Evolutionary conservation across 2,797 vertebrate species (phyloP).

Genomic region (Rhadinocentrus ornatus): DNA sequence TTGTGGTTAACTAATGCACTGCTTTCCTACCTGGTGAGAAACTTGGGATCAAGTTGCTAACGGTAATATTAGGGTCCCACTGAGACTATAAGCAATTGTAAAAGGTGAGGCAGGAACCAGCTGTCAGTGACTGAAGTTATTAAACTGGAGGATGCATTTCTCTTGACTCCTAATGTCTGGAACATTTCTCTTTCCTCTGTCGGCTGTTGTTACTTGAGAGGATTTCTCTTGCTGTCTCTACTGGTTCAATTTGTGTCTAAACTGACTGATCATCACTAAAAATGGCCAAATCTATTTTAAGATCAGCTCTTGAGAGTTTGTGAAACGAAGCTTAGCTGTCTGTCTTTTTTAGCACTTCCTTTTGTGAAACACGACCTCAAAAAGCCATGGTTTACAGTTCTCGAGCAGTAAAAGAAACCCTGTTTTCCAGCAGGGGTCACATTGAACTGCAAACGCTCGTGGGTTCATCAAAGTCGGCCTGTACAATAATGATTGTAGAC

Average conservation of each 20-base stretch:
- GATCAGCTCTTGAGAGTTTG: background rate
- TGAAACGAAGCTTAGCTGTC: background rate
- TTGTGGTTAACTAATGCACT: slow-evolving; percentile 42
- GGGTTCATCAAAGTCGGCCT: slow-evolving; percentile 41
- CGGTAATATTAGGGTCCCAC: slow-evolving; percentile 25
- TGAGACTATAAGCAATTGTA: slow-evolving; percentile 39
- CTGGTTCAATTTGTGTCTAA: slow-evolving; percentile 8
- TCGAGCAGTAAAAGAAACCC: slow-evolving; percentile 2
- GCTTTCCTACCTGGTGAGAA: slow-evolving; percentile 29
- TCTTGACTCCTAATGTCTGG: slow-evolving; percentile 33
- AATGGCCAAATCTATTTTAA: slow-evolving; percentile 25
- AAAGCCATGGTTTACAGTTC: slow-evolving; percentile 6
- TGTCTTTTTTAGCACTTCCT: background rate
- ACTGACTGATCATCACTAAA: slow-evolving; percentile 28
- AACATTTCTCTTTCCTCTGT: slow-evolving; percentile 24
- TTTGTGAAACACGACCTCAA: background rate
- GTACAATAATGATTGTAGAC: slow-evolving; percentile 33
- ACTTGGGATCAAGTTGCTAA: slow-evolving; percentile 31
- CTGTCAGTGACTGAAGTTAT: slow-evolving; percentile 33
- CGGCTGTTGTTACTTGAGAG: slow-evolving; percentile 8
- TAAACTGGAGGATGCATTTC: slow-evolving; percentile 45
- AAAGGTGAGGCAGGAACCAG: slow-evolving; percentile 18
- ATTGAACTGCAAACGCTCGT: background rate
- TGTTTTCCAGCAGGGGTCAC: slow-evolving; percentile 44
- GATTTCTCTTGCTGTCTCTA: slow-evolving; percentile 13